A percentile compares a stretch with the other conserved stretches of the same genome.
Evolutionary conservation across 2,888 invertebrate genomes (phyloP).

Genomic region (Macaria liturata): DNA sequence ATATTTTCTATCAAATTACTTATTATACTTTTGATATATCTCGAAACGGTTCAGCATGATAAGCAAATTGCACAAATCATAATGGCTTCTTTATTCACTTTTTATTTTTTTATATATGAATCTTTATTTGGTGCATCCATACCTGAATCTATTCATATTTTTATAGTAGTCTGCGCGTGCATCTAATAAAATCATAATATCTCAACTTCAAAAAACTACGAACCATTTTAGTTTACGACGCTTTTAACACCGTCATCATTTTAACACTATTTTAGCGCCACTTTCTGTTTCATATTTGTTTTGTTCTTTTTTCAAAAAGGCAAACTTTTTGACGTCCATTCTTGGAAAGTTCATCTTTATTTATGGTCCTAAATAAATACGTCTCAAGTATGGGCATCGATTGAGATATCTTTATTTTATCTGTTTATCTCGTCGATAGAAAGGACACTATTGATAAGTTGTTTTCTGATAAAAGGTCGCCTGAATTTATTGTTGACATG

Average conservation of each 20-base stretch:
- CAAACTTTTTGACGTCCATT: constrained; percentile 10
- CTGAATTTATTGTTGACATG: constrained; percentile 1
- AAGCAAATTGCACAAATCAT: too few species aligned
- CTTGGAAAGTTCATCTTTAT: constrained; percentile 24
- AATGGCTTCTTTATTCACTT: too few species aligned
- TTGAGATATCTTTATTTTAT: constrained; percentile 28
- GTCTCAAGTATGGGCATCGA: constrained; percentile 15
- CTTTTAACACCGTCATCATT: constrained; percentile 17
- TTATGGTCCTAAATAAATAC: constrained; percentile 24
- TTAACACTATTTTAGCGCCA: constrained; percentile 17
- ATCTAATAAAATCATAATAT: too few species aligned
- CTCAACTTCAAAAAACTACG: too few species aligned
- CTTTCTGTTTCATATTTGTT: constrained; percentile 4
- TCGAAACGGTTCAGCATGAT: too few species aligned
- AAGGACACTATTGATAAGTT: constrained; percentile 27
- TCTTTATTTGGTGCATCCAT: too few species aligned
- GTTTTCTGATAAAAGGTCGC: constrained; percentile 25
- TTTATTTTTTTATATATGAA: too few species aligned
- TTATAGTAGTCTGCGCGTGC: too few species aligned
- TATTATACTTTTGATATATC: too few species aligned
- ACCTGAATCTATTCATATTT: too few species aligned
- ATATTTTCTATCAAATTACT: too few species aligned
- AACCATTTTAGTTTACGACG: constrained; percentile 3
- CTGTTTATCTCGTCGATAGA: constrained; percentile 26
- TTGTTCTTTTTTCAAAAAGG: constrained; percentile 5